Evolutionary conservation across 2,113 vertebrate genomes (phyloP).

Genomic region (Poeciliopsis prolifica): DNA sequence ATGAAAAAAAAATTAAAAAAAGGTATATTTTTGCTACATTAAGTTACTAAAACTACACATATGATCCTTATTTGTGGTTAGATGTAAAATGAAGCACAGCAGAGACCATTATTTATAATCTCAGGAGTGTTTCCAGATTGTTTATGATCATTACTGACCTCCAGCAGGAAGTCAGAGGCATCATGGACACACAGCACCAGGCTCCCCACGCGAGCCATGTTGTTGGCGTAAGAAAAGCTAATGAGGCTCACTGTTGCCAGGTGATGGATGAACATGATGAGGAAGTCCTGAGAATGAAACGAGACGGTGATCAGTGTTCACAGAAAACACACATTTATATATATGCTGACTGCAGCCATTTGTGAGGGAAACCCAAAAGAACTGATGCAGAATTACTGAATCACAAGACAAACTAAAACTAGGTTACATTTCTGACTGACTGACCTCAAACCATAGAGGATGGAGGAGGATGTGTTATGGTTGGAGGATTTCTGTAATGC

Average conservation of each 20-base stretch:
- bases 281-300: conserved; percentile 85
- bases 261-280: conserved; percentile 97
- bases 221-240: conserved; percentile 94
- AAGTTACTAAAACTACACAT: not conserved
- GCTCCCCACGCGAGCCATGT: conserved; percentile 93
- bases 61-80: not conserved
- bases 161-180: conserved; percentile 89
- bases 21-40: not conserved
- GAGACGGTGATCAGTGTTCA: not conserved
- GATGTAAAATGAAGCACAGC: not conserved
- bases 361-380: not conserved
- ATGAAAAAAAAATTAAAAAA: too few relatives aligned
- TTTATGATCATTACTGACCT: conserved; percentile 79
- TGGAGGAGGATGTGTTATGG: not conserved
- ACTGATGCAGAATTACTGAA: not conserved
- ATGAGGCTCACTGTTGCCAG: conserved; percentile 88
- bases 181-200: conserved; percentile 93
- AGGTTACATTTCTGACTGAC: not conserved
- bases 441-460: not conserved
- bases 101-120: not conserved
- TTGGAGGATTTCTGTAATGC: too few relatives aligned
- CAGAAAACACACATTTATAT: too few relatives aligned
- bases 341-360: too few relatives aligned
- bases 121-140: not conserved
- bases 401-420: not conserved